These are phyloP conservation scores for Tautogolabrus adspersus DNA, from an alignment of 2,113 vertebrate genomes.

Conservation along the genomic window DNA sequence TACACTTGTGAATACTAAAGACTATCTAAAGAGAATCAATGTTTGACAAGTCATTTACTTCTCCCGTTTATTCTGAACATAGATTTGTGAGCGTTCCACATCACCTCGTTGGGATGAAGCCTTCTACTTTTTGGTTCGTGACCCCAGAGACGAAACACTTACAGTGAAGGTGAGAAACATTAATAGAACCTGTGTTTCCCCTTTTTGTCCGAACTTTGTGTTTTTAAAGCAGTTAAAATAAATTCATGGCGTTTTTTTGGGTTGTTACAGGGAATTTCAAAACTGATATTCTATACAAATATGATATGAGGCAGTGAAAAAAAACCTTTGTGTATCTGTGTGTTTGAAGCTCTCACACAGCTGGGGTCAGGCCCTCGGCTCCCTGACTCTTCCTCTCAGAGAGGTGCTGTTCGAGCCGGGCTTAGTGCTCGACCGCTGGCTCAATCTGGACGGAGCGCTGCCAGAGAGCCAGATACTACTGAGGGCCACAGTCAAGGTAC, in stretches of 20 bases:
- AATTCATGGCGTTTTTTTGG: not conserved
- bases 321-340: not conserved
- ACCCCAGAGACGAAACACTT: slow-evolving; percentile 86
- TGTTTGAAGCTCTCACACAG: slow-evolving; percentile 81
- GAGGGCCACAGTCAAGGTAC: slow-evolving; percentile 88
- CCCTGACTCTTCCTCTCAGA: slow-evolving; percentile 83
- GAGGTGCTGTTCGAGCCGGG: slow-evolving; percentile 83
- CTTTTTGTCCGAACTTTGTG: not conserved
- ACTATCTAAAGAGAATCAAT: not conserved
- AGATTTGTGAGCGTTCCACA: slow-evolving; percentile 83
- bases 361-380: slow-evolving; percentile 85
- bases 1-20: not conserved
- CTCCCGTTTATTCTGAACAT: not conserved
- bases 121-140: slow-evolving; percentile 88
- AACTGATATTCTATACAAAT: not conserved
- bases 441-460: slow-evolving; percentile 82
- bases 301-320: not conserved
- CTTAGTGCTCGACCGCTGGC: slow-evolving; percentile 88
- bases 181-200: not conserved
- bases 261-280: not conserved
- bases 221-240: not conserved
- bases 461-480: slow-evolving; percentile 88
- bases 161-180: slow-evolving; percentile 85
- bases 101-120: slow-evolving; percentile 91
- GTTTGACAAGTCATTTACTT: not conserved